These are phyloP conservation scores for Schlechtendalia chinensis DNA, from an alignment of 1,140 invertebrate genomes.

Conservation along the genomic window DNA sequence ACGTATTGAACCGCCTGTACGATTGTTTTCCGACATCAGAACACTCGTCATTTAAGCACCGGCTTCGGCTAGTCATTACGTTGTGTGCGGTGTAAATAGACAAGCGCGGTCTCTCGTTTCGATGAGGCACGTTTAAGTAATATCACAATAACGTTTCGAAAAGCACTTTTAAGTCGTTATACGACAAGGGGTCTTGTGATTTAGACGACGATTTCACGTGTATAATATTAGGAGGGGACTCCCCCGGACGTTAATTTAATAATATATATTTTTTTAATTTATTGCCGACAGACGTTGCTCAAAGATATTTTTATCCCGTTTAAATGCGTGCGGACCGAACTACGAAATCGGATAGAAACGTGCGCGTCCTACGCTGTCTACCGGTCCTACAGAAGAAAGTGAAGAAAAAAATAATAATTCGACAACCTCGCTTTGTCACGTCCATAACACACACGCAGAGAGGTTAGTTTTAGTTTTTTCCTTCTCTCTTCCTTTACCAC, in stretches of 20 bases:
- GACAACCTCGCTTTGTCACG: constrained; percentile 8
- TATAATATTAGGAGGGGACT: neutral
- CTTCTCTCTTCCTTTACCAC: neutral
- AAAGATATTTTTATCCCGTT: constrained; percentile 16
- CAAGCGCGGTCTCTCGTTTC: neutral
- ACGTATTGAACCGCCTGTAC: no score
- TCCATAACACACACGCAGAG: constrained; percentile 15
- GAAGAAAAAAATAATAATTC: neutral
- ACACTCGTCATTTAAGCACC: neutral
- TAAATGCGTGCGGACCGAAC: neutral
- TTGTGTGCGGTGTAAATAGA: neutral
- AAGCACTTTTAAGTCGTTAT: neutral
- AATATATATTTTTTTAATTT: constrained; percentile 22
- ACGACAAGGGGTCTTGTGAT: neutral
- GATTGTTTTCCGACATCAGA: no score
- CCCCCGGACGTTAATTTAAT: constrained; percentile 12
- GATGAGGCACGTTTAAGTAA: neutral
- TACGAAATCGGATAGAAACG: neutral
- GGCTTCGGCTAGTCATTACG: neutral
- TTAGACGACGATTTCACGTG: neutral
- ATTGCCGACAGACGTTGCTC: constrained; percentile 1
- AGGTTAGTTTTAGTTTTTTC: neutral
- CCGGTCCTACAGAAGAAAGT: constrained; percentile 2
- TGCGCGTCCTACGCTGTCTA: neutral
- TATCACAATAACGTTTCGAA: neutral